Base-by-base conservation (phyloP, 2,797 vertebrate genomes). In the Peromyscus eremicus region DNA sequence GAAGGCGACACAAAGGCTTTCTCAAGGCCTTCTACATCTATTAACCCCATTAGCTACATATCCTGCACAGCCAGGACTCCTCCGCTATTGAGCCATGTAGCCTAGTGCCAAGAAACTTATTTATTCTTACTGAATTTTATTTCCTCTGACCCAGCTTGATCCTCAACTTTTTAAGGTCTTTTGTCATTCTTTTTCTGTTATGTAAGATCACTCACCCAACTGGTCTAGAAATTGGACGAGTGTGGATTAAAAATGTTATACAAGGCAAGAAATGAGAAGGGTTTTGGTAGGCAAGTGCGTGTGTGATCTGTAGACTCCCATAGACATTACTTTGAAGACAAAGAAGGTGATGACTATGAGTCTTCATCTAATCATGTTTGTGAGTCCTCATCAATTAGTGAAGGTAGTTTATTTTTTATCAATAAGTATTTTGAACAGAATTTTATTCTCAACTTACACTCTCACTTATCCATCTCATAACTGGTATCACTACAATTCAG, bases 161-260 rank as follows among this genome's bases (percentile, higher is more conserved):
- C 29, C 11, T 80, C 46, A 94, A 86, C 3, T 17, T 89, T 79
- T 93, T 49, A 75, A 92, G 55, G 43, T 77, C 6, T 14, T 75
- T 73, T 95, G 32, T 37, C 23, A 95, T 57, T 91, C 21, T 92
- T 94, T 94, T 92, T 77, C 76, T 94, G 37, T 94, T 92, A 84
- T 23, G 66, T 46, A 96, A 6, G 10, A 11, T 88, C 10, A 75
- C 5, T 75, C 49, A 37, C 29, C 14, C 4, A 79, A 23, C 5
- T 71, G 43, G 34, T 75, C 68, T 19, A 80, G 66, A 89, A 94
- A 93, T 46, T 13, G 40, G 0, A 7, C 77, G 91, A 34, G 2
- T 87, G 13, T 73, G 25, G 49, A 93, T 76, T 27, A 3, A 87
- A 89, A 92, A 71, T 37, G 3, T 34, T 91, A 27, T 37, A 37